A percentile compares a stretch with the other conserved stretches of the same genome.
Evolutionary conservation across 2,797 vertebrate species (phyloP).

Genomic region (Scarus forsteni): DNA sequence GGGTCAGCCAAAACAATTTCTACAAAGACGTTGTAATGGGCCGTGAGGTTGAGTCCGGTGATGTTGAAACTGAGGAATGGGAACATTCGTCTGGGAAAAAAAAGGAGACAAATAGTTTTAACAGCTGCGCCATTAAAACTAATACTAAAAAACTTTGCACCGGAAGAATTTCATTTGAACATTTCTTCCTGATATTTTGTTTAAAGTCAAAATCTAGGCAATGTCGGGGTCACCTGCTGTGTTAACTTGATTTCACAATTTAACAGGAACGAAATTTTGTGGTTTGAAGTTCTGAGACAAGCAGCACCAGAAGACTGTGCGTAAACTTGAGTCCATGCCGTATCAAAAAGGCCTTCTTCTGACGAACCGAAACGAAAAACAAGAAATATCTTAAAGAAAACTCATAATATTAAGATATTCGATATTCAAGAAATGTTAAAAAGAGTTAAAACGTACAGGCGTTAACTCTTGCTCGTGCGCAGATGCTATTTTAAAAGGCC

Average conservation of each 20-base stretch:
- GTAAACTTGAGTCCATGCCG: neutral
- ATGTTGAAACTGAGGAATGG: constrained; percentile 99
- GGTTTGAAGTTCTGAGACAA: neutral
- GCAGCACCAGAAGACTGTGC: rapidly evolving
- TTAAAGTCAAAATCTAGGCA: neutral
- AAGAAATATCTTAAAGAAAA: no score
- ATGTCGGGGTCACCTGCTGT: neutral
- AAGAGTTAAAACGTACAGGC: rapidly evolving
- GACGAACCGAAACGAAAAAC: no score
- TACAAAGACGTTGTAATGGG: constrained; percentile 98
- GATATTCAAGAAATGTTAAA: no score
- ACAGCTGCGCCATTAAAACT: constrained; percentile 1
- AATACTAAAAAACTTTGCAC: neutral
- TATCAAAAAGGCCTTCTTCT: no score
- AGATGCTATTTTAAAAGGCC: no score
- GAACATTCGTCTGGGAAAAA: constrained; percentile 92
- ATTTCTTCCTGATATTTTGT: neutral
- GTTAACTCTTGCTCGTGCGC: no score
- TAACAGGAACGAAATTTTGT: constrained; percentile 26
- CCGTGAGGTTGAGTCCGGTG: constrained; percentile 94
- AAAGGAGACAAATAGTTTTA: constrained; percentile 3
- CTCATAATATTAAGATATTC: no score
- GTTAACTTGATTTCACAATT: neutral
- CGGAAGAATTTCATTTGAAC: no score
- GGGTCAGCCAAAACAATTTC: constrained; percentile 95